Evolutionary conservation across 92 coral and sea anemone genomes (phyloP).

Genomic region (Zoanthus solanderi): DNA sequence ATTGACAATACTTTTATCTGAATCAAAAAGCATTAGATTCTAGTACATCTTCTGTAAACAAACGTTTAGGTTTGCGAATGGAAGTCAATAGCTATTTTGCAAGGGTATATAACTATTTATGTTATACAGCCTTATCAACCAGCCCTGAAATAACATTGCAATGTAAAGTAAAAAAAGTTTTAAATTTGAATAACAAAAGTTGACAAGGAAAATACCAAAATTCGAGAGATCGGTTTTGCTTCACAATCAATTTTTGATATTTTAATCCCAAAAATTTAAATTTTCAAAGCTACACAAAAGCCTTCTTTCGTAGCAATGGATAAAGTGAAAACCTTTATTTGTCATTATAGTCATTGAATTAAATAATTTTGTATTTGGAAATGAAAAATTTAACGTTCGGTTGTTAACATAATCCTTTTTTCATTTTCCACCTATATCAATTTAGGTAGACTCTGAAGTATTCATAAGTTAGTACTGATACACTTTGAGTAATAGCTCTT

Average conservation of each 20-base stretch:
- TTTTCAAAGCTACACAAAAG: not conserved
- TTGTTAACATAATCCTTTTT: not conserved
- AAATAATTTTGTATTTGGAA: not conserved
- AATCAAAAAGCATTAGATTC: not conserved
- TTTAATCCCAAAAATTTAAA: too few species aligned
- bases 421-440: not conserved
- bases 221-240: not conserved
- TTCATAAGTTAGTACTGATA: not conserved
- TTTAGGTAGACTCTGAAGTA: not conserved
- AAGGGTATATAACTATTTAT: constrained; percentile 15
- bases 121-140: constrained; percentile 1
- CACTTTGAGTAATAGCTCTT: not conserved
- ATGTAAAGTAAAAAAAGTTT: not conserved
- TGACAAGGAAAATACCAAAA: not conserved
- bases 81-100: not conserved
- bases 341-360: not conserved
- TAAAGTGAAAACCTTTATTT: not conserved
- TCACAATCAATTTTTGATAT: not conserved
- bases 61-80: not conserved
- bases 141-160: not conserved
- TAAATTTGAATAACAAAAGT: not conserved
- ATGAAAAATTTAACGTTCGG: not conserved
- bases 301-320: not conserved
- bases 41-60: not conserved
- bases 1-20: not conserved